Conservation (phyloP, 2,797 vertebrate genomes). For the Sphenopsis melanotis region DNA sequence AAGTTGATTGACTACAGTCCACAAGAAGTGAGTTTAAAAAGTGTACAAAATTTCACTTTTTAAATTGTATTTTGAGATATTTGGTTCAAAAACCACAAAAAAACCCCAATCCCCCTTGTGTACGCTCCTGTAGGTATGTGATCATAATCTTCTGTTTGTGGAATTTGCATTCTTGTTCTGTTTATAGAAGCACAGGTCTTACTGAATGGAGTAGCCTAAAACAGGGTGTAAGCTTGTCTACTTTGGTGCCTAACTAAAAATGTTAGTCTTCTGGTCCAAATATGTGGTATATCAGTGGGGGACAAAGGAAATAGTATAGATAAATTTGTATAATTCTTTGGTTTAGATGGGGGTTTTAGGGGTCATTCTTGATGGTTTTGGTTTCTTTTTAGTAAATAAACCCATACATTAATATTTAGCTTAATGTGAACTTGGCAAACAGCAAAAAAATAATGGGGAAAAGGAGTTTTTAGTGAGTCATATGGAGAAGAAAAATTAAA, state of each 20-base stretch:
- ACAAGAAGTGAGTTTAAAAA: neutral
- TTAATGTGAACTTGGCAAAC: neutral
- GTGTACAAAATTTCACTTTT: neutral
- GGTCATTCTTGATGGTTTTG: rapidly evolving
- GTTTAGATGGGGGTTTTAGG: neutral
- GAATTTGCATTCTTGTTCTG: neutral
- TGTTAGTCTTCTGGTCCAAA: neutral
- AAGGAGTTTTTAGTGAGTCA: neutral
- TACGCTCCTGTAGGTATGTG: neutral
- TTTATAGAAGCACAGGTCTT: neutral
- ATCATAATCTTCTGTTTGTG: neutral
- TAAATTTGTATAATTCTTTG: neutral
- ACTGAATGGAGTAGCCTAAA: neutral
- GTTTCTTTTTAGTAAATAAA: neutral
- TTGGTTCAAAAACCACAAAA: neutral
- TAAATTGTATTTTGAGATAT: neutral
- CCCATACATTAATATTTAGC: neutral
- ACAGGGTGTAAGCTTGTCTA: neutral
- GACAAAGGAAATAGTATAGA: neutral
- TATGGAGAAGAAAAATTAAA: neutral
- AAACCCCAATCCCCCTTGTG: rapidly evolving
- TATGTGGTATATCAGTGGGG: neutral
- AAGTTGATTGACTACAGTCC: neutral
- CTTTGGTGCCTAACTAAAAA: neutral
- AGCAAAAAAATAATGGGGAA: neutral